Conservation (phyloP, 2,797 vertebrate genomes). For the Acanthurus lineatus region DNA sequence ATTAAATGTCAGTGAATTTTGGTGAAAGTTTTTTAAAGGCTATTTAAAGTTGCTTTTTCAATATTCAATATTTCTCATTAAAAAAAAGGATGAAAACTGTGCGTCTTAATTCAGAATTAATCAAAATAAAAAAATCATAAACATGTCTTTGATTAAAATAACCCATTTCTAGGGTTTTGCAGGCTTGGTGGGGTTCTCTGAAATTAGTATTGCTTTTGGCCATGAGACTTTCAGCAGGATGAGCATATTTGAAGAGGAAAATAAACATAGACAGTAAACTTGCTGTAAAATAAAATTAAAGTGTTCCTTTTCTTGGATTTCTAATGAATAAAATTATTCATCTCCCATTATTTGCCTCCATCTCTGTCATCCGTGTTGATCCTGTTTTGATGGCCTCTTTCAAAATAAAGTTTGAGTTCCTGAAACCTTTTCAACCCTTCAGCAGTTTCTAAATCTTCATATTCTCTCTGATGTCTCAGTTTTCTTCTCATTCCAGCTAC, state of each 20-base stretch:
- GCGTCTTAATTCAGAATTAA: not conserved
- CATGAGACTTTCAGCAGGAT: no score
- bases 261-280: no score
- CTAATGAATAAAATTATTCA: not conserved
- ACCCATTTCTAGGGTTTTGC: no score
- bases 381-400: not conserved
- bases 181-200: no score
- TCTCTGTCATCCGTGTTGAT: no score
- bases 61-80: no score
- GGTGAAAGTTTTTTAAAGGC: no score
- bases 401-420: constrained; percentile 1
- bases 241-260: no score
- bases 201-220: no score
- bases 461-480: not conserved
- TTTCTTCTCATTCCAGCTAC: not conserved
- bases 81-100: no score
- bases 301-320: not conserved
- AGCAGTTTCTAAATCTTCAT: constrained; percentile 1
- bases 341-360: not conserved
- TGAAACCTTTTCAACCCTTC: not conserved
- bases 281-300: not conserved
- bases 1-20: not conserved
- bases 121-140: not conserved
- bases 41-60: no score
- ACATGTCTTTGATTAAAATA: no score